phyloP scores from a whole-genome alignment of 2,797 vertebrate genomes.

The Myiothlypis coronata region DNA sequence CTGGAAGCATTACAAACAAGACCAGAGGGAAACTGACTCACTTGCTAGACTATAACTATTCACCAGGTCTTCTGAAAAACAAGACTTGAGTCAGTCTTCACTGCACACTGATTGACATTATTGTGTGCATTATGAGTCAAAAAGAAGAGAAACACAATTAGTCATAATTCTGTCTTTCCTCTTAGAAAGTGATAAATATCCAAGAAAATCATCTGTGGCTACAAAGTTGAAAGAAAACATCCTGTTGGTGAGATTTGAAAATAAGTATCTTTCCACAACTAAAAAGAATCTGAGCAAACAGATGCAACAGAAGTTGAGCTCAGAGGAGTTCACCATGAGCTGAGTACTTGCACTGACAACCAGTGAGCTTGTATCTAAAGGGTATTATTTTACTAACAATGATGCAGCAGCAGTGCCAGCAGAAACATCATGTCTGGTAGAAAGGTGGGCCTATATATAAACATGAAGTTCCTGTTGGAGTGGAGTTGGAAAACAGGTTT shows the following conservation, averaged over 20 bases:
- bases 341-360: not conserved
- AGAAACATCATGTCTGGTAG: not conserved
- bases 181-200: not conserved
- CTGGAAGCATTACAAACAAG: not conserved
- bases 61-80: not conserved
- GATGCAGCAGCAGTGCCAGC: not conserved
- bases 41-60: not conserved
- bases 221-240: not conserved
- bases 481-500: not conserved
- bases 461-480: not conserved
- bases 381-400: not conserved
- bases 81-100: not conserved
- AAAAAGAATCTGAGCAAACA: not conserved
- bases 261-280: conserved; percentile 3
- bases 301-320: not conserved
- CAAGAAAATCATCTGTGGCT: not conserved
- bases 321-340: not conserved
- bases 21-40: not conserved
- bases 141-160: not conserved
- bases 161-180: not conserved
- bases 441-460: not conserved
- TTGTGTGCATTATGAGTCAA: not conserved
- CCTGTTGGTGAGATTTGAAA: not conserved
- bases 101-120: not conserved
- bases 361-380: not conserved